A percentile compares a stretch with the other conserved stretches of the same genome.
These are phyloP conservation scores for Harlomillsia oculata DNA, from an alignment of 1,140 invertebrate genomes.

Conservation along the genomic window DNA sequence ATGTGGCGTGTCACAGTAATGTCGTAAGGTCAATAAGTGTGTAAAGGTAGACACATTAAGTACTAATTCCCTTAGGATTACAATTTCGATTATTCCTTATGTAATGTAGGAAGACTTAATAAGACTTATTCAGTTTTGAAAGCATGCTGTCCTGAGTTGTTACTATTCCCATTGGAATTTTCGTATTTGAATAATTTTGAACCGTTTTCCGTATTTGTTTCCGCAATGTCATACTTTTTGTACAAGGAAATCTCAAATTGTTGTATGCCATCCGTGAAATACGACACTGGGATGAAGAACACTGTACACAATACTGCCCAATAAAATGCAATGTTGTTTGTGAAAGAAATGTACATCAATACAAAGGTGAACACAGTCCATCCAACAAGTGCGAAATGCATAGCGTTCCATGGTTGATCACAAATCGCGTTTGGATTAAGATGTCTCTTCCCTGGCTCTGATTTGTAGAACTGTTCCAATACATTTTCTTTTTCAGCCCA, in stretches of 20 bases:
- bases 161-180: too few relatives aligned
- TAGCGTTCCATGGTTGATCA: slow-evolving; percentile 38
- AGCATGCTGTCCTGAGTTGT: too few relatives aligned
- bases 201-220: too few relatives aligned
- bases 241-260: slow-evolving; percentile 48
- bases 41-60: too few relatives aligned
- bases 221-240: too few relatives aligned
- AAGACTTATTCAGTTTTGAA: too few relatives aligned
- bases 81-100: too few relatives aligned
- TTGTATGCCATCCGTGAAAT: slow-evolving; percentile 47
- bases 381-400: slow-evolving; percentile 47
- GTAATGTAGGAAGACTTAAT: too few relatives aligned
- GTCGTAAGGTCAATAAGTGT: too few relatives aligned
- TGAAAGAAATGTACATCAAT: slow-evolving; percentile 42
- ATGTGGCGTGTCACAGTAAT: too few relatives aligned
- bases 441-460: slow-evolving; percentile 31
- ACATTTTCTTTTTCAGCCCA: slow-evolving; percentile 47
- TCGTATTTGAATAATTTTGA: too few relatives aligned
- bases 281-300: slow-evolving; percentile 45
- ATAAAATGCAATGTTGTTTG: slow-evolving; percentile 43
- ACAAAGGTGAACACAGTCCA: slow-evolving; percentile 46
- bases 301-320: slow-evolving; percentile 44
- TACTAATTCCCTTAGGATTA: too few relatives aligned
- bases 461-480: slow-evolving; percentile 24
- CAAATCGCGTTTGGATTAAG: slow-evolving; percentile 33